These are phyloP conservation scores for Onychorhynchus coronatus DNA, from an alignment of 2,113 vertebrate species.

Conservation along the genomic window DNA sequence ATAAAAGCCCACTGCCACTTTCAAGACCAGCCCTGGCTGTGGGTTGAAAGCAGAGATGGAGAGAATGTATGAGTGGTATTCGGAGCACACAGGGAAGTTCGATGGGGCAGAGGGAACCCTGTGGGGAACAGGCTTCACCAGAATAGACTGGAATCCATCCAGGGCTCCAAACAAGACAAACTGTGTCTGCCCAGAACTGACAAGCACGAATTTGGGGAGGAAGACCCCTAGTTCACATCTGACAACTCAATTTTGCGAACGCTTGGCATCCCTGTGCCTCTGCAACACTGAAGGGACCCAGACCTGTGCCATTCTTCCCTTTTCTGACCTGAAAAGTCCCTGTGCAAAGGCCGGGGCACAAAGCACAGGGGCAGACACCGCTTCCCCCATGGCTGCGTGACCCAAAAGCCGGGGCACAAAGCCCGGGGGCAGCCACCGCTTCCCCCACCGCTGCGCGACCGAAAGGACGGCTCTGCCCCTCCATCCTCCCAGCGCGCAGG, in stretches of 20 bases:
- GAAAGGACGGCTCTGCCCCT: neutral
- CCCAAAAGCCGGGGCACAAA: neutral
- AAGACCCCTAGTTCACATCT: neutral
- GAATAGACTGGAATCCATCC: neutral
- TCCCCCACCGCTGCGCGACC: neutral
- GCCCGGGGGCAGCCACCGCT: neutral
- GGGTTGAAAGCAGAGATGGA: neutral
- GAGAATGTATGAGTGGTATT: accelerated
- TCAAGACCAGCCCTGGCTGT: neutral
- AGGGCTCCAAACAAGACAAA: neutral
- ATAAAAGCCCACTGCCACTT: accelerated
- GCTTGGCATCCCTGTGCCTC: accelerated
- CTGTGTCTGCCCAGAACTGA: neutral
- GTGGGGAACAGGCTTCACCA: neutral
- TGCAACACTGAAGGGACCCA: accelerated
- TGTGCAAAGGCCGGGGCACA: too few relatives aligned
- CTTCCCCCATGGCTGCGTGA: too few relatives aligned
- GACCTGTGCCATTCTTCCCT: accelerated
- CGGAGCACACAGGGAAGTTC: neutral
- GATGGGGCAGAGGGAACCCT: neutral
- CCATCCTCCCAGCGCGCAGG: accelerated
- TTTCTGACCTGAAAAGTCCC: too few relatives aligned
- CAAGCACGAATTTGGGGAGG: neutral
- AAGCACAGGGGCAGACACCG: neutral
- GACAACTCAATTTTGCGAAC: neutral